Base-by-base conservation (phyloP, 1,140 invertebrate genomes). In the Scylla paramamosain region DNA sequence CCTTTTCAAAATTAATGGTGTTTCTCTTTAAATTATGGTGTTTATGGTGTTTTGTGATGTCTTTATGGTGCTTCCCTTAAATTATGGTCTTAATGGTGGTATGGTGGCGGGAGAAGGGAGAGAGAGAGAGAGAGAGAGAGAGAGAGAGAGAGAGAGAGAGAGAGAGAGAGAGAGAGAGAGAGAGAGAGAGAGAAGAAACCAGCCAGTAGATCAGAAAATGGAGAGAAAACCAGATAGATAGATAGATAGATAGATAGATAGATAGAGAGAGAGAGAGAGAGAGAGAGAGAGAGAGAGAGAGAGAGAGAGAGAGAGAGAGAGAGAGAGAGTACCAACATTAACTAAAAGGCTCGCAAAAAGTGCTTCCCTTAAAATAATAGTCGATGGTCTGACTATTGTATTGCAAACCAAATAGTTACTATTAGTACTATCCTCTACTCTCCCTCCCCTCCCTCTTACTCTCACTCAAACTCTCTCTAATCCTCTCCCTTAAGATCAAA, bases 321-420 rank as follows among this genome's bases (percentile, higher is more conserved):
- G 46, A 32, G 48, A 25, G 31, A 92, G 59, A 67, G 52, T 48
- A 52, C 8, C 52, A 29, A 14, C 45, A 14, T 28, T 48, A 52
- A 52, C 83, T 29, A 29, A 4, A 4, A 52, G 83, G 48, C 45
- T n/a, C 20, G 46, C 31, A 46, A 32, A 52, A 46, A 93, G 92
- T 93, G 92, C 92, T 93, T 93, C 92, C 92, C 92, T 77, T 77
- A 12, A 59, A 84, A 8, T 32, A 83, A 28, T 48, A 86, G 82
- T 67, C 92, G 48, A 93, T 84, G 84, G 84, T 88, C n/a, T 93
- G 46, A 45, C n/a, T 6, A 8, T 32, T 6, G 14, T 28, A 87
- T 59, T 46, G 29, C 92, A 67, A 4, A 59, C 84, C 83, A 87
- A 28, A 14, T 12, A 82, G n/a, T 82, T 48, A 32, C 91, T 25